Evolutionary conservation across 2,113 vertebrate genomes (phyloP).

Genomic region (Barbus barbus): DNA sequence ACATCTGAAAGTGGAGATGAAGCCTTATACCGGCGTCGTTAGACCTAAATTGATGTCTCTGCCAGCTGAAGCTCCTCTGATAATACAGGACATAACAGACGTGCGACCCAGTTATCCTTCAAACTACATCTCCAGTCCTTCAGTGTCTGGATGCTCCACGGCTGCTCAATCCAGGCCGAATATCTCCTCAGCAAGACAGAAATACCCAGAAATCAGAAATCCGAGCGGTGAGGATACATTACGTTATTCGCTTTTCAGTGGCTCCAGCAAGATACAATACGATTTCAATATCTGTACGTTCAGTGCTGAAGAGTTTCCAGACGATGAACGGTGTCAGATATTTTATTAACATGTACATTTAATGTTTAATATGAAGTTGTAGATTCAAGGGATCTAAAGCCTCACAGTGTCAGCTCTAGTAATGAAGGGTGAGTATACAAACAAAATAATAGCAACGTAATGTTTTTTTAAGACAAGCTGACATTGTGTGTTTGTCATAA

Average conservation of each 20-base stretch:
- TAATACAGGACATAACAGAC: not conserved
- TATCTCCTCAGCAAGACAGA: constrained; percentile 21
- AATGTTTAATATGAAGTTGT: constrained; percentile 1
- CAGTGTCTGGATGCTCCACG: constrained; percentile 48
- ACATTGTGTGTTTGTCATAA: not conserved
- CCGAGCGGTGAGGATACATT: constrained; percentile 44
- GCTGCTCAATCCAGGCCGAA: constrained; percentile 32
- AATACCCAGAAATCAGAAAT: constrained; percentile 38
- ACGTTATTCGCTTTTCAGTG: not conserved
- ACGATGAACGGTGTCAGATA: not conserved
- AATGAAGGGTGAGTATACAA: constrained; percentile 58
- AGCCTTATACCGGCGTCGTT: not conserved
- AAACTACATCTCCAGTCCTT: constrained; percentile 18
- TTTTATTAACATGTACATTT: constrained; percentile 16
- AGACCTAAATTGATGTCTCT: not conserved
- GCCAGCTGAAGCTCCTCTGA: not conserved
- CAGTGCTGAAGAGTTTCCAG: not conserved
- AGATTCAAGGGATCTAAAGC: constrained; percentile 54
- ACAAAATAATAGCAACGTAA: not conserved
- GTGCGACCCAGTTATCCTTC: not conserved
- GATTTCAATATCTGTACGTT: not conserved
- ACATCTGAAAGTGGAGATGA: not conserved
- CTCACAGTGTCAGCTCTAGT: constrained; percentile 47
- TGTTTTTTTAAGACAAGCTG: not conserved
- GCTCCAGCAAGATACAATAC: not conserved